These are phyloP conservation scores for Bombus polaris DNA, from an alignment of 1,140 invertebrate species.

Conservation along the genomic window DNA sequence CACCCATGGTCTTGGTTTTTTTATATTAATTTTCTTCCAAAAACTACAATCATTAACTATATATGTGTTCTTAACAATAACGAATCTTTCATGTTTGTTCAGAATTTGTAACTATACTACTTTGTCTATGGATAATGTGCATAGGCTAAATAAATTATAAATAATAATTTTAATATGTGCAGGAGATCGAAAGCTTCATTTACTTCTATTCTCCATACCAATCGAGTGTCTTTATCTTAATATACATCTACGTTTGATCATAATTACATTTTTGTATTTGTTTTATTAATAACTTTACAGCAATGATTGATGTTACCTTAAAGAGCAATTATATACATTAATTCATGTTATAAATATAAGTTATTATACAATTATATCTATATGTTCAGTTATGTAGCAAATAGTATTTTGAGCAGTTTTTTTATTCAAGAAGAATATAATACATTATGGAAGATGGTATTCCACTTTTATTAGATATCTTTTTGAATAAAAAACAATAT, in stretches of 20 bases:
- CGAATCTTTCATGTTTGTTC: neutral
- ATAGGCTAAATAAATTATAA: neutral
- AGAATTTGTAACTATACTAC: neutral
- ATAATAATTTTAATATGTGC: slow-evolving; percentile 20
- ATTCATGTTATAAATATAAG: slow-evolving; percentile 78
- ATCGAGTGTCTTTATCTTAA: slow-evolving; percentile 28
- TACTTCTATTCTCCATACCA: neutral
- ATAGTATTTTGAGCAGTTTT: slow-evolving; percentile 74
- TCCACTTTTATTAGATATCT: slow-evolving; percentile 18
- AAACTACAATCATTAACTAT: neutral
- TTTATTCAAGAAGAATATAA: slow-evolving; percentile 53
- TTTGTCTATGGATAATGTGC: neutral
- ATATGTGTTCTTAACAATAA: neutral
- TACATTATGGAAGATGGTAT: slow-evolving; percentile 28
- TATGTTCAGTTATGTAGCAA: slow-evolving; percentile 58
- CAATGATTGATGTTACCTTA: slow-evolving; percentile 53
- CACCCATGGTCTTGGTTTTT: neutral
- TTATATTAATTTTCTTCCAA: neutral
- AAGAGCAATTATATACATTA: slow-evolving; percentile 74
- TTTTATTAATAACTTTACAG: slow-evolving; percentile 53
- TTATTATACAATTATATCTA: slow-evolving; percentile 73
- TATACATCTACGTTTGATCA: slow-evolving; percentile 53
- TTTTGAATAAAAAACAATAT: slow-evolving; percentile 23
- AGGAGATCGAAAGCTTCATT: slow-evolving; percentile 41
- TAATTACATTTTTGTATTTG: slow-evolving; percentile 61